Evolutionary conservation across 2,797 vertebrate genomes (phyloP), one percentile per base, ranked within the genome.

Genomic region (Fratercula arctica): DNA sequence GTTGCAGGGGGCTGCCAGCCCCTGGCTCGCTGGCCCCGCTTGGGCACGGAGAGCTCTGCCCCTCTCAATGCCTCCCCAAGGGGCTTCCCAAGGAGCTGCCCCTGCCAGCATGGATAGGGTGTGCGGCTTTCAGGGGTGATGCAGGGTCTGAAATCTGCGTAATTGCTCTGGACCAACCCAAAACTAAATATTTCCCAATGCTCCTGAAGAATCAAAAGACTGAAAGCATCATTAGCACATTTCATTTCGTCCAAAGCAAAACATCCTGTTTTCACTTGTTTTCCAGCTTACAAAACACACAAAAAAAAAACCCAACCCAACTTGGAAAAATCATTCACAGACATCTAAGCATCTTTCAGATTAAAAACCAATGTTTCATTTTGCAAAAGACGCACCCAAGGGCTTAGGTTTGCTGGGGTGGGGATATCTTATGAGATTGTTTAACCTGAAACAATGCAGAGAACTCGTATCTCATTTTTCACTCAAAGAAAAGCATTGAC

Each of bases 1-100:
- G 16, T 25, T 13, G 16, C 21, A 46, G 43, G 5, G 1, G 67
- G 37, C 68, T 66, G 39, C 46, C 61, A 15, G 61, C 45, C 37
- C 60, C 33, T 0, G 0, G 23, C 69, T 76, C 12, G 0, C 56
- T 41, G 54, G 46, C 19, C 39, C 41, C 2, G 0, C 46, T 43
- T 1, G 0, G 53, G 59, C 66, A 60, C 2, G 1, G 39, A 53
- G 53, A n/a, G 43, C 56, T 73, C 51, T 54, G 39, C 53, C 46
- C 48, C 48, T n/a, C 67, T 3, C 13, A 28, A 13, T 8, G 1
- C 11, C 66, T 45, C 53, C 53, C 46, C 70, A 18, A 2, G 50
- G 31, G 7, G 54, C 10, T 10, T 41, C 50, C 83, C 54, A 23
- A 13, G 41, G 67, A 79, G 46, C 61, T 37, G 64, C 24, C 1